Percentiles rank a stretch among this genome's conserved stretches.
phyloP scores from a whole-genome alignment of 2,888 invertebrate genomes.

The Tipula lateralis region DNA sequence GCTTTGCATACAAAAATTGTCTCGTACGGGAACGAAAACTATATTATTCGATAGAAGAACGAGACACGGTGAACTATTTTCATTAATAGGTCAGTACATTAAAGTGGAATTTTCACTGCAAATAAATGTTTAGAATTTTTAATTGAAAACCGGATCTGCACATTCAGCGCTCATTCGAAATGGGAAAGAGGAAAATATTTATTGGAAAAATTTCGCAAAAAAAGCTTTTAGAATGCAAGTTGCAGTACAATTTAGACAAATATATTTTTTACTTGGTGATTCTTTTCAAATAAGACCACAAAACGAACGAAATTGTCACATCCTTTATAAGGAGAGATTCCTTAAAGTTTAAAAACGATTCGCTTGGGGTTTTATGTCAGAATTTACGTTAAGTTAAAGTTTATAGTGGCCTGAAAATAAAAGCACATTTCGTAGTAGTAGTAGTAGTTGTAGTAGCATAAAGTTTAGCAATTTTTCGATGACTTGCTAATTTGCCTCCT shows the following conservation, averaged over 20 bases:
- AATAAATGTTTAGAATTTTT: background rate
- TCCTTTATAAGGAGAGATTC: background rate
- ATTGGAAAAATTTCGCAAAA: background rate
- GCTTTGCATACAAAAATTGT: background rate
- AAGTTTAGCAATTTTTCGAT: background rate
- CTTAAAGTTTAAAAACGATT: background rate
- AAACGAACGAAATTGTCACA: background rate
- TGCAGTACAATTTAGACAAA: background rate
- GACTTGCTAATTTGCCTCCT: background rate
- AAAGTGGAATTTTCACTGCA: background rate
- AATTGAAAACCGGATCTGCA: background rate
- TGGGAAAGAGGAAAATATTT: background rate
- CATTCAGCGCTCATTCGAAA: background rate
- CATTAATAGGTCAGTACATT: background rate
- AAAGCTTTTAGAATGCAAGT: background rate
- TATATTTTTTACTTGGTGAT: background rate
- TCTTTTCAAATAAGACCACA: background rate
- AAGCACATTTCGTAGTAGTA: background rate
- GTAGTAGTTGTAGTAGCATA: background rate
- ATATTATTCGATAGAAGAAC: background rate
- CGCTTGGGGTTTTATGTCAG: background rate
- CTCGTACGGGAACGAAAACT: background rate
- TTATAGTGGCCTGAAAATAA: background rate
- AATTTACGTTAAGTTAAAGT: background rate
- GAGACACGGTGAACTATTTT: background rate